Evolutionary conservation across 2,113 vertebrate genomes (phyloP).

Genomic region (Riparia riparia): DNA sequence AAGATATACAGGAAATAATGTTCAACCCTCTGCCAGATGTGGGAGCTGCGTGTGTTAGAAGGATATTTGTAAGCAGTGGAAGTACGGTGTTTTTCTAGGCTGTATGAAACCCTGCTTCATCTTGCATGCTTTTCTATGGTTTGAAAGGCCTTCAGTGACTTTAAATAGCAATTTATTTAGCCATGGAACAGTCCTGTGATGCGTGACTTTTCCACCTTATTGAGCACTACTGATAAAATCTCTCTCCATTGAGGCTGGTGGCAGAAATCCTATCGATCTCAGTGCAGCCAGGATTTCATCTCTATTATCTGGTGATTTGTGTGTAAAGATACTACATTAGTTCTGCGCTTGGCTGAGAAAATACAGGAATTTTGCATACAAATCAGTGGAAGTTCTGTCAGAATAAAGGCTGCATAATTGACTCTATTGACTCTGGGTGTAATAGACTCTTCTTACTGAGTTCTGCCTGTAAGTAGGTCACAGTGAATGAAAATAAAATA

Average conservation of each 20-base stretch:
- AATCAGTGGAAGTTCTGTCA: constrained; percentile 21
- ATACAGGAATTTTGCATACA: constrained; percentile 6
- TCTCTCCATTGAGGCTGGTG: background rate
- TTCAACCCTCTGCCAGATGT: background rate
- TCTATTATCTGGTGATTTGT: background rate
- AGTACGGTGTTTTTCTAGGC: background rate
- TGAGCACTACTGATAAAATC: background rate
- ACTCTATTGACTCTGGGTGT: constrained; percentile 37
- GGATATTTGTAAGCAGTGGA: background rate
- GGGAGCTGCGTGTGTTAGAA: background rate
- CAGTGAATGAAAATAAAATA: constrained; percentile 54
- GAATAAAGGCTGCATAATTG: constrained; percentile 35
- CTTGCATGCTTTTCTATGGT: background rate
- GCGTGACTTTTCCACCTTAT: background rate
- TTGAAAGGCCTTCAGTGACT: background rate
- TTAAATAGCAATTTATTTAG: background rate
- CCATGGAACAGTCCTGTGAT: background rate
- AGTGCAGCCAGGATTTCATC: background rate
- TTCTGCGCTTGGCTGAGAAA: constrained; percentile 5
- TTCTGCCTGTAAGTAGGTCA: constrained; percentile 59
- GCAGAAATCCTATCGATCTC: background rate
- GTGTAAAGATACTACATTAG: background rate
- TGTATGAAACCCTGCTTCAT: background rate
- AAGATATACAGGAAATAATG: background rate
- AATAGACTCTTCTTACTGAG: constrained; percentile 8